phyloP scores from a whole-genome alignment of 35 echinoderm and acorn worm genomes.

The Heliocidaris tuberculata region DNA sequence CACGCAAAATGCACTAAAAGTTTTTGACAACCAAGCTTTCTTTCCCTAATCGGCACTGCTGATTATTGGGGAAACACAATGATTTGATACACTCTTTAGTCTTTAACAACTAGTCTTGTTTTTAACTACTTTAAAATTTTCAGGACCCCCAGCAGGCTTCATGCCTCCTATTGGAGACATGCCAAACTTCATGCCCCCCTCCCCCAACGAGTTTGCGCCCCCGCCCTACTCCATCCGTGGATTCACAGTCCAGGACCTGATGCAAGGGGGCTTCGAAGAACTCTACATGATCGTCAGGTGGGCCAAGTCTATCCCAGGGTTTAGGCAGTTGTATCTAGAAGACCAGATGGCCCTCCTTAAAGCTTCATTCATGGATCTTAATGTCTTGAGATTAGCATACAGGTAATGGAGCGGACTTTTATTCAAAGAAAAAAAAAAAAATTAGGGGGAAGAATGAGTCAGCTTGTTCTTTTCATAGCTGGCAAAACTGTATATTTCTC shows the following conservation, averaged over 20 bases:
- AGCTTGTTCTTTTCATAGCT: not conserved
- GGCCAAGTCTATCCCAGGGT: slow-evolving; percentile 74
- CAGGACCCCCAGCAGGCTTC: not conserved
- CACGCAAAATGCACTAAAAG: no score
- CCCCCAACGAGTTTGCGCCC: not conserved
- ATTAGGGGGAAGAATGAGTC: not conserved
- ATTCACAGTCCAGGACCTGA: slow-evolving; percentile 46
- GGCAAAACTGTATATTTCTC: not conserved
- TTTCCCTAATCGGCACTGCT: no score
- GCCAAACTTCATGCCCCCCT: slow-evolving; percentile 2
- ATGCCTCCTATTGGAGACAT: not conserved
- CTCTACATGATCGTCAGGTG: slow-evolving; percentile 73
- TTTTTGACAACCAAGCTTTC: no score
- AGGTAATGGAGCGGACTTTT: slow-evolving; percentile 46
- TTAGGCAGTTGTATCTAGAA: slow-evolving; percentile 51
- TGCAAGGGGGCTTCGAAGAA: slow-evolving; percentile 67
- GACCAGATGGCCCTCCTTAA: slow-evolving; percentile 81
- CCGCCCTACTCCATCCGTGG: not conserved
- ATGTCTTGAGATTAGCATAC: slow-evolving; percentile 69
- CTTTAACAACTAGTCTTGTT: no score
- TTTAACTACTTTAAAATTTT: not conserved
- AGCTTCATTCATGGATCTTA: slow-evolving; percentile 78
- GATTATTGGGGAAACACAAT: no score
- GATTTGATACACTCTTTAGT: no score
- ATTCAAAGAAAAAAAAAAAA: not conserved